A percentile compares a stretch with the other conserved stretches of the same genome.
phyloP scores from a whole-genome alignment of 1,140 invertebrate genomes.

The Campodea augens region DNA sequence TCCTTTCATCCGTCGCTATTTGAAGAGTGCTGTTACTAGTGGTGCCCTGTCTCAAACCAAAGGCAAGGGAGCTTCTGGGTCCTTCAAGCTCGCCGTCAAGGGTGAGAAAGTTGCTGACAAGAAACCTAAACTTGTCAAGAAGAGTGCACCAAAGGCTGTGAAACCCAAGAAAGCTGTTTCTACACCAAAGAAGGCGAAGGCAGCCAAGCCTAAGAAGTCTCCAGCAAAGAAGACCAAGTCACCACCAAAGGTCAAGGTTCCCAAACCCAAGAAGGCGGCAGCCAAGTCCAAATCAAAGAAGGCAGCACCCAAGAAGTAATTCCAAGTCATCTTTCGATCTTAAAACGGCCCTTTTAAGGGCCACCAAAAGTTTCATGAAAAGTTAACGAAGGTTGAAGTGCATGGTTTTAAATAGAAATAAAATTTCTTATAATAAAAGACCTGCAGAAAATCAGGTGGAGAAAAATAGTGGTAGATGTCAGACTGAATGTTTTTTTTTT shows the following conservation, averaged over 20 bases:
- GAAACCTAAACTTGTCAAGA: slow-evolving; percentile 13
- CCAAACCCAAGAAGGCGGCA: neutral
- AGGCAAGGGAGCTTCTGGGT: slow-evolving; percentile 39
- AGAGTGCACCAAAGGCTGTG: slow-evolving; percentile 10
- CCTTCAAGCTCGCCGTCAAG: slow-evolving; percentile 30
- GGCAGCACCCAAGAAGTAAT: neutral
- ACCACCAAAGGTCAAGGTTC: slow-evolving; percentile 6
- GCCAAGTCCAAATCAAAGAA: neutral
- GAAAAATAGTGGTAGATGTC: no score
- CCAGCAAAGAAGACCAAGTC: slow-evolving; percentile 12
- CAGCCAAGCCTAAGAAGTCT: slow-evolving; percentile 11
- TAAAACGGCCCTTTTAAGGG: neutral
- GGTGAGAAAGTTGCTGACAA: slow-evolving; percentile 13
- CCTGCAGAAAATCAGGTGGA: no score
- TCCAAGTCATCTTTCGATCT: neutral
- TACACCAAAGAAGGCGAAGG: slow-evolving; percentile 8
- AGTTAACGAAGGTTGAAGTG: no score
- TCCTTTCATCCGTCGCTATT: slow-evolving; percentile 37
- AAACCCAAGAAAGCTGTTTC: slow-evolving; percentile 14
- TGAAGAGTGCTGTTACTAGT: slow-evolving; percentile 32
- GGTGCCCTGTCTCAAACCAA: slow-evolving; percentile 36
- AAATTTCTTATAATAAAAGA: no score
- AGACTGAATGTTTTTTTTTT: no score
- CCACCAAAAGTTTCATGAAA: neutral
- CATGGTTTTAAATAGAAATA: no score